A percentile compares a stretch with the other conserved stretches of the same genome.
phyloP scores from a whole-genome alignment of 2,888 invertebrate genomes.

The Amiota minor region DNA sequence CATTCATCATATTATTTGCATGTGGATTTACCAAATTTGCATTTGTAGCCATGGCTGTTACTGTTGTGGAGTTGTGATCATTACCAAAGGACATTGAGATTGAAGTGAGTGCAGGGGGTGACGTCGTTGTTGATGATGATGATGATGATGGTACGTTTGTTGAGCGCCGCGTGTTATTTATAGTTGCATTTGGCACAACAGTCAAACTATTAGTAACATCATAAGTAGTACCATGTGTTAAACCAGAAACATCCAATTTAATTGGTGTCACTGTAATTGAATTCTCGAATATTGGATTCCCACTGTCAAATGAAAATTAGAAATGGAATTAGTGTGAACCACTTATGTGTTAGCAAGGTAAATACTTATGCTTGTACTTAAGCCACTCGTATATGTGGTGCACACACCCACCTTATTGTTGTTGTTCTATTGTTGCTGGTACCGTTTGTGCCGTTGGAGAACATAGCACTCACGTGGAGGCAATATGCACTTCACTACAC shows the following conservation, averaged over 20 bases:
- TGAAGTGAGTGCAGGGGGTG: slow-evolving; percentile 23
- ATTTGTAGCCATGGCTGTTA: background rate
- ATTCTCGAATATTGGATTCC: slow-evolving; percentile 58
- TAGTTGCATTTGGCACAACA: slow-evolving; percentile 38
- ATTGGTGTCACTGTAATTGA: slow-evolving; percentile 60
- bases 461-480: slow-evolving; percentile 46
- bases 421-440: slow-evolving; percentile 62
- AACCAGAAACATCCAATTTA: slow-evolving; percentile 50
- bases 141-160: slow-evolving; percentile 42
- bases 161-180: slow-evolving; percentile 49
- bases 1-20: slow-evolving; percentile 21
- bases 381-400: slow-evolving; percentile 26
- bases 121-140: slow-evolving; percentile 33
- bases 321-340: background rate
- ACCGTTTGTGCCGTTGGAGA: slow-evolving; percentile 64
- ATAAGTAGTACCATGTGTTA: background rate
- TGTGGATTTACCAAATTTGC: slow-evolving; percentile 28
- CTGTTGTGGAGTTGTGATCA: background rate
- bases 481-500: background rate
- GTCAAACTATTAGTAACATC: slow-evolving; percentile 6
- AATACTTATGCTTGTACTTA: background rate
- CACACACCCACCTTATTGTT: slow-evolving; percentile 52
- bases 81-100: slow-evolving; percentile 16
- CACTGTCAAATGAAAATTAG: slow-evolving; percentile 37
- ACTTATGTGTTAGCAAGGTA: background rate